Conservation (phyloP, 2,888 invertebrate species). For the Patella pellucida region DNA sequence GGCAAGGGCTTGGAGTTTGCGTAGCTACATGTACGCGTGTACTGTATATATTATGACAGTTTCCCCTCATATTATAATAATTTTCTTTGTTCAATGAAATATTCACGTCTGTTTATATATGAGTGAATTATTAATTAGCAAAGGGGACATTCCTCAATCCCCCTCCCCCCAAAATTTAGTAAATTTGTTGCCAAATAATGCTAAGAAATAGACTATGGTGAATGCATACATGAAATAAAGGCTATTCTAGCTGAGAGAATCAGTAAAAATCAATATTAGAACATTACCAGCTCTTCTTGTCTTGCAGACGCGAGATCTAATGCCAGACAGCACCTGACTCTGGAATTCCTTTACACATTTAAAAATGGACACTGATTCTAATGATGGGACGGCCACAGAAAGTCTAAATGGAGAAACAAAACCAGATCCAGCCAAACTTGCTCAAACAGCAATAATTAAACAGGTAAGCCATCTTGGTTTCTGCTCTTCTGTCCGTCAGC, state of each 20-base stretch:
- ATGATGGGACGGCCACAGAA: constrained; percentile 60
- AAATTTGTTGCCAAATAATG: no score
- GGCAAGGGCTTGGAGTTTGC: constrained; percentile 17
- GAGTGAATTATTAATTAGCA: constrained; percentile 29
- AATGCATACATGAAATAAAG: background rate
- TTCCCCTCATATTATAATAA: constrained; percentile 36
- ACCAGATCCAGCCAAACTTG: constrained; percentile 67
- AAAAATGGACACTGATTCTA: constrained; percentile 65
- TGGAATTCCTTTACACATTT: constrained; percentile 22
- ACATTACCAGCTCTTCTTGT: constrained; percentile 1
- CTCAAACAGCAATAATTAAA: constrained; percentile 69
- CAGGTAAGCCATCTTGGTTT: constrained; percentile 53
- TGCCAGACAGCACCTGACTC: constrained; percentile 14
- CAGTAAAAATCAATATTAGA: constrained; percentile 8
- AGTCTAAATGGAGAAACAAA: constrained; percentile 67
- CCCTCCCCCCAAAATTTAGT: no score
- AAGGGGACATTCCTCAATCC: constrained; percentile 16
- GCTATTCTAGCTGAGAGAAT: constrained; percentile 7
- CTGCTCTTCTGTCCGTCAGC: background rate
- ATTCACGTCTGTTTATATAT: constrained; percentile 33
- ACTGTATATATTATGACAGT: constrained; percentile 37
- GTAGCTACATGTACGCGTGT: constrained; percentile 17
- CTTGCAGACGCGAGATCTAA: constrained; percentile 18
- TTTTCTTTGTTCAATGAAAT: constrained; percentile 39
- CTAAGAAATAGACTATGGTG: no score